Conservation (phyloP, 2,797 vertebrate species). For the Danionella dracula region DNA sequence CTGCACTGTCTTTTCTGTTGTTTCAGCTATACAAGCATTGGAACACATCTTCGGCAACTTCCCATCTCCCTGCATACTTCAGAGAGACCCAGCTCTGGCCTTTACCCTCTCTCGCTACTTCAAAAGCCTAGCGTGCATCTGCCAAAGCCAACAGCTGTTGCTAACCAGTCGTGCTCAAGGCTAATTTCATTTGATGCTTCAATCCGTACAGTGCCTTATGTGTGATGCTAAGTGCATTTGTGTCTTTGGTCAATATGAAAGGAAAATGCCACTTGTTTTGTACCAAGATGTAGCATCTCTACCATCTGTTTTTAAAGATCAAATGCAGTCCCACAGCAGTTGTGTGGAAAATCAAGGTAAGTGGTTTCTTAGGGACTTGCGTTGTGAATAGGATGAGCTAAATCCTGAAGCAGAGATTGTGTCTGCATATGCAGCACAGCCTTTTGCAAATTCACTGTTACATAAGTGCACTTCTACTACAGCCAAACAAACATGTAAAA, state of each 20-base stretch:
- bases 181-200: conserved; percentile 26
- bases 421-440: conserved; percentile 26
- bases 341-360: conserved; percentile 43
- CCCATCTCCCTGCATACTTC: conserved; percentile 13
- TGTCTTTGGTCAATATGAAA: conserved; percentile 19
- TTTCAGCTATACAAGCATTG: conserved; percentile 43
- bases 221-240: conserved; percentile 22
- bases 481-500: conserved; percentile 38
- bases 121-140: conserved; percentile 4
- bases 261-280: conserved; percentile 31
- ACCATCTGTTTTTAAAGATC: conserved; percentile 40
- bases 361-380: conserved; percentile 45
- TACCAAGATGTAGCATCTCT: conserved; percentile 33
- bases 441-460: conserved; percentile 44
- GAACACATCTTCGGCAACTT: conserved; percentile 25
- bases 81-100: conserved; percentile 6
- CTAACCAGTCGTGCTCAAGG: conserved; percentile 14
- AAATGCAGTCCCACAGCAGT: conserved; percentile 33
- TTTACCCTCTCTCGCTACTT: conserved; percentile 17
- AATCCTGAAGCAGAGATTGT: conserved; percentile 30
- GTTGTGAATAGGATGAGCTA: conserved; percentile 38
- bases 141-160: conserved; percentile 15
- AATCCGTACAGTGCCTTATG: conserved; percentile 3
- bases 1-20: conserved; percentile 39
- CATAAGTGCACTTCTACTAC: conserved; percentile 29